Percentiles rank a stretch among this genome's conserved stretches.
These are phyloP conservation scores for Oreohelix idahoensis DNA, from an alignment of 1,140 invertebrate genomes.

Conservation along the genomic window DNA sequence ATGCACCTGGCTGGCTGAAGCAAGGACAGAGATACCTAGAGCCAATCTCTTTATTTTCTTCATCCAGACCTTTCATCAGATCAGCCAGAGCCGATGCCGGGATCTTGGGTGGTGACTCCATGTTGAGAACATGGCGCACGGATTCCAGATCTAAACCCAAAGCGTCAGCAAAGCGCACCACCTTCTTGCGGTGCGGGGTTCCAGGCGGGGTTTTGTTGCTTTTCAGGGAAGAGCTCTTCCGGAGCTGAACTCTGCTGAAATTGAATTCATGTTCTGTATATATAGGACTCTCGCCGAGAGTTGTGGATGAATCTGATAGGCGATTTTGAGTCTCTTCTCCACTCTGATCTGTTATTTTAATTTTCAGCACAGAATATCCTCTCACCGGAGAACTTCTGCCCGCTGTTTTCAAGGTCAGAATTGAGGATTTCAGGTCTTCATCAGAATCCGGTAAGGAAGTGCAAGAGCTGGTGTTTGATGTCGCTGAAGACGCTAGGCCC, in stretches of 20 bases:
- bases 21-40: constrained; percentile 78
- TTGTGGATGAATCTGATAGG: background rate
- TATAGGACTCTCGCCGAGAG: constrained; percentile 46
- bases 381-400: constrained; percentile 6
- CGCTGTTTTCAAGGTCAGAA: background rate
- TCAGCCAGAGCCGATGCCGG: constrained; percentile 69
- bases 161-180: constrained; percentile 94
- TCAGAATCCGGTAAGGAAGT: background rate
- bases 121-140: constrained; percentile 78
- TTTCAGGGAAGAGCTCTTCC: constrained; percentile 82
- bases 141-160: constrained; percentile 93
- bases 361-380: constrained; percentile 4
- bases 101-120: constrained; percentile 70
- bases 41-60: constrained; percentile 56
- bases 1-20: constrained; percentile 87
- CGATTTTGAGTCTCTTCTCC: background rate
- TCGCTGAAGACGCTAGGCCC: background rate
- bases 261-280: constrained; percentile 70
- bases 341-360: constrained; percentile 28
- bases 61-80: constrained; percentile 56
- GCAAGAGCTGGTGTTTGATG: background rate
- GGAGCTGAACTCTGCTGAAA: constrained; percentile 58
- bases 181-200: constrained; percentile 83
- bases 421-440: background rate
- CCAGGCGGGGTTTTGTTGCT: constrained; percentile 92